phyloP scores from a whole-genome alignment of 2,888 invertebrate genomes.

The Leistus spinibarbis region DNA sequence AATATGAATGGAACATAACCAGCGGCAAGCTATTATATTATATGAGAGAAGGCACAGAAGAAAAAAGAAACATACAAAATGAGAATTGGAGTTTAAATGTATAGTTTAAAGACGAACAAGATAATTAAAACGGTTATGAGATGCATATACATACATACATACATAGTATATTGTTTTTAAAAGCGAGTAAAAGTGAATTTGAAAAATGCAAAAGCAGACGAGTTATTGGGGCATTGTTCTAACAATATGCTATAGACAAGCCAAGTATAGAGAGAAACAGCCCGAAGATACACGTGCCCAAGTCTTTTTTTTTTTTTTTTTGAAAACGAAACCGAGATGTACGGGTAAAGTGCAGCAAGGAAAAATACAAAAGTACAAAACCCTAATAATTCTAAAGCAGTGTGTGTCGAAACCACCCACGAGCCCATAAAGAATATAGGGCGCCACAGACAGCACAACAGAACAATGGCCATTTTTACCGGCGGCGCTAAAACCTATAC shows the following conservation, averaged over 20 bases:
- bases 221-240: conserved; percentile 18
- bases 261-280: background rate
- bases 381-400: conserved; percentile 8
- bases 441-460: conserved; percentile 4
- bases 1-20: background rate
- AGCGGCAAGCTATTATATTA: background rate
- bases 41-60: background rate
- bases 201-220: conserved; percentile 6
- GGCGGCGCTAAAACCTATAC: background rate
- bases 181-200: background rate
- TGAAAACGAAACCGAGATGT: background rate
- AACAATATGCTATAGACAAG: conserved; percentile 1
- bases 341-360: background rate
- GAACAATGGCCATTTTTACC: conserved; percentile 4
- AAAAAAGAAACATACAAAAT: background rate
- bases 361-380: conserved; percentile 8
- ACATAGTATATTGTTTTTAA: background rate
- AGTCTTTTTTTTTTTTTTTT: background rate
- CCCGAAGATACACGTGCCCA: background rate
- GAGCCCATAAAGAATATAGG: conserved; percentile 4
- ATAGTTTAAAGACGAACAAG: background rate
- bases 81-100: background rate
- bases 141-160: no score
- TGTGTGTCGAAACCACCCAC: conserved; percentile 9
- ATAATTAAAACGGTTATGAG: background rate